Base-by-base conservation (phyloP, 2,113 vertebrate species). In the Misgurnus anguillicaudatus region DNA sequence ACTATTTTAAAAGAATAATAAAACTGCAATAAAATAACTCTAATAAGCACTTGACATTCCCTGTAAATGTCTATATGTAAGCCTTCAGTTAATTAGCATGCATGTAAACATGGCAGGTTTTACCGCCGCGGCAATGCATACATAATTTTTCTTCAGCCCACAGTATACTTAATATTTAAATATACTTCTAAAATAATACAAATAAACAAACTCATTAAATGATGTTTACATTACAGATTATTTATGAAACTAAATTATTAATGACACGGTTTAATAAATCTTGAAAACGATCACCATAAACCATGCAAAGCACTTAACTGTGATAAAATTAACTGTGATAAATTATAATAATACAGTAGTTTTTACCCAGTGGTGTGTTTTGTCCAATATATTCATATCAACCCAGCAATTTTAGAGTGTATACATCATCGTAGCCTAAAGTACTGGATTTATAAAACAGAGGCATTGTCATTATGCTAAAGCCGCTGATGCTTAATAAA, bases 201-300 rank as follows among this genome's bases (percentile, higher is more conserved):
- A 31, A 31, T 31, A 31, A 2, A 31, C 24, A 31, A 31, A 31
- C 24, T 31, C 24, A 31, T 31, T 31, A 31, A 31, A 31, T 31
- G 24, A 31, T 31, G 24, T 31, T 31, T 31, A 31, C 24, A 31
- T 47, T 10, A 36, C 41, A 11, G 71, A 74, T 47, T 14, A 62
- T 62, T 74, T 47, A 62, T 74, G 16, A 36, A 61, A 45, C n/a
- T 74, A 11, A 41, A 31, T 31, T 47, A 36, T 73, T 73, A 41
- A 74, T 47, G 17, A 71, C 47, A 70, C 13, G 9, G 47, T 70
- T 53, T n/a, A 38, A 24, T 70, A 10, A 60, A n/a, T n/a, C n/a
- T n/a, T n/a, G n/a, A n/a, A n/a, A n/a, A n/a, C n/a, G 5, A 69
- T 69, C n/a, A 38, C 68, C 19, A 5, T 51, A 55, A 19, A 58